phyloP scores from a whole-genome alignment of 1,140 invertebrate genomes.

The Archivesica marissinica region DNA sequence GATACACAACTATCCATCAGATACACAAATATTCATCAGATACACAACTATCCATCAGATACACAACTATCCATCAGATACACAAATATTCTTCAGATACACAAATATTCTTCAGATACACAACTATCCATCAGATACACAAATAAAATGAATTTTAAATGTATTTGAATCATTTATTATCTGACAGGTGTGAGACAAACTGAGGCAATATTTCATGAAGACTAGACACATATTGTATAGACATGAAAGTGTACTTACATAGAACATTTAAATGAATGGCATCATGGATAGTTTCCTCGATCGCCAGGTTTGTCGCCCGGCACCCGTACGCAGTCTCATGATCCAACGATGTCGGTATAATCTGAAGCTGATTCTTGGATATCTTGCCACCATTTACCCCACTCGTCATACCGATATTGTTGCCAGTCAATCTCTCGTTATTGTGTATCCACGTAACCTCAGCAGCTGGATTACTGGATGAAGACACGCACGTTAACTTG shows the following conservation, averaged over 20 bases:
- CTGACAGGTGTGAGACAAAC: too few species aligned
- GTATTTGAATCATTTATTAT: too few species aligned
- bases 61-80: too few species aligned
- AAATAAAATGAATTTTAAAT: too few species aligned
- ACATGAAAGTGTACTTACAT: constrained; percentile 95
- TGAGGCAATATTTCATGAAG: too few species aligned
- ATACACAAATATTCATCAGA: too few species aligned
- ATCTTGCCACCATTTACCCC: constrained; percentile 94
- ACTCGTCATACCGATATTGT: constrained; percentile 88
- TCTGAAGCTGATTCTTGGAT: constrained; percentile 88
- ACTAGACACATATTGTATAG: too few species aligned
- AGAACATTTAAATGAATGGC: constrained; percentile 93
- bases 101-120: too few species aligned
- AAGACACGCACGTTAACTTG: constrained; percentile 93
- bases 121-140: too few species aligned
- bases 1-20: too few species aligned
- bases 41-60: too few species aligned
- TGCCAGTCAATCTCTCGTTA: constrained; percentile 86
- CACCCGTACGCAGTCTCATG: constrained; percentile 96
- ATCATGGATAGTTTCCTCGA: constrained; percentile 93
- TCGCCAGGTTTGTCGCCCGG: constrained; percentile 93
- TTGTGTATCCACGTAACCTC: constrained; percentile 96
- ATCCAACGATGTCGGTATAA: constrained; percentile 94
- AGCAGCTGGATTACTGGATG: constrained; percentile 96
- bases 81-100: too few species aligned